Base-by-base conservation (phyloP, 2,888 invertebrate genomes). In the Cerastoderma edule region DNA sequence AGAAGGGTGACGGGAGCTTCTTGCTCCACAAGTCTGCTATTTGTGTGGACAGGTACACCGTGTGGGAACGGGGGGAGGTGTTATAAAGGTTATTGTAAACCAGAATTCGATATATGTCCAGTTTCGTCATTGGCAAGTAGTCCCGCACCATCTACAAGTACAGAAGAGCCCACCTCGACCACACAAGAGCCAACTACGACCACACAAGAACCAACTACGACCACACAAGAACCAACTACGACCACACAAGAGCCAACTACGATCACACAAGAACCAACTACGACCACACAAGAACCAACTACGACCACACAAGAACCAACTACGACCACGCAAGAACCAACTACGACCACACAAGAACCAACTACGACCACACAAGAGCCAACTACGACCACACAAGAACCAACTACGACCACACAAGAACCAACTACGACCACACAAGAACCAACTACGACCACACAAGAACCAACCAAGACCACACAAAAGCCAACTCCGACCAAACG, bases 21-120 rank as follows among this genome's bases (percentile, higher is more conserved):
- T 19, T 63, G 63, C 24, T 39, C 35, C 2, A 19, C 63, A 22
- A 24, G 10, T 1, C 32, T 63, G 19, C 1, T 33, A 63, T 63
- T 63, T 39, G 63, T 63, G 19, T 63, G 63, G 63, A 63, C 33
- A n/a, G 63, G 63, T n/a, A 63, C 63, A 13, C 63, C 63, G 4
- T 63, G 63, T 35, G 63, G 63, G 3, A 63, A 24, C 16, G 39
- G 19, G 19, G 53, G 53, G 27, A 10, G 22, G 2, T 63, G 63
- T 33, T 63, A 22, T 35, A 32, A 32, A 1, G 63, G 63, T 35
- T 39, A 24, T 22, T 63, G 63, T 39, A 39, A 35, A 2, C 24
- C 35, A 39, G 3, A 63, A 33, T 63, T 63, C 27, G 63, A 63
- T 22, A 35, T 63, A 19, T 63, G 63, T 13, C 10, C 10, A 53